Evolutionary conservation across 1,140 invertebrate genomes (phyloP), one percentile per base, ranked within the genome.

Genomic region (Pentalonia nigronervosa): DNA sequence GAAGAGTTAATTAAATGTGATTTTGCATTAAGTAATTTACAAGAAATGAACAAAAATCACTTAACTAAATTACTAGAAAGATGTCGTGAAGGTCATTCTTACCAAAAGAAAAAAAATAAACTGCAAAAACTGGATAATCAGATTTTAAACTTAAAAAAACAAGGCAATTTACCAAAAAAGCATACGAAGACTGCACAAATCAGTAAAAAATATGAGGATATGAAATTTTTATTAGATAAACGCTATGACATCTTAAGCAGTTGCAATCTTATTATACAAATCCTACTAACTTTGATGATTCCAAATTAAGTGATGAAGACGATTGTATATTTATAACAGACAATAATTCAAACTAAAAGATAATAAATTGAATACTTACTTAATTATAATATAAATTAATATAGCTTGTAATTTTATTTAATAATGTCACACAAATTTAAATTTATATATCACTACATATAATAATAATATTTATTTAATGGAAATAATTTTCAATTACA

Each of bases 1-100:
- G 95, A 96, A 20, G 98, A 99, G 96, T 97, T 99, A 41, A 97
- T 97, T 95, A 96, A 97, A 94, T 98, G 98, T 94, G 97, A 98
- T 94, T 96, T 97, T 91, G 98, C 98, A 95, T 95, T 99, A 1
- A 96, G 96, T 87, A 96, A 96, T 0, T 95, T 98, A 17, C 96
- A 97, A 87, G 96, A 96, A 95, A 97, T 97, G 93, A 98, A 98
- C 94, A 96, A 97, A 90, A 95, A 95, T 30, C 96, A 97, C 94
- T 95, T 97, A 3, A 97, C 96, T 94, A 96, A 96, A 91, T 94
- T 98, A 6, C 94, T 96, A 1, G 95, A 95, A 53, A 95, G 96
- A 36, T 96, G 97, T 17, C 96, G 96, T 92, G 96, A 96, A 88
- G 97, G 97, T 94, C 96, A 97, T 88, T 96, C 96, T 84, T 95